Percentiles rank a stretch among this genome's conserved stretches.
Conservation (phyloP, 2,797 vertebrate species). For the Sitta carolinensis region DNA sequence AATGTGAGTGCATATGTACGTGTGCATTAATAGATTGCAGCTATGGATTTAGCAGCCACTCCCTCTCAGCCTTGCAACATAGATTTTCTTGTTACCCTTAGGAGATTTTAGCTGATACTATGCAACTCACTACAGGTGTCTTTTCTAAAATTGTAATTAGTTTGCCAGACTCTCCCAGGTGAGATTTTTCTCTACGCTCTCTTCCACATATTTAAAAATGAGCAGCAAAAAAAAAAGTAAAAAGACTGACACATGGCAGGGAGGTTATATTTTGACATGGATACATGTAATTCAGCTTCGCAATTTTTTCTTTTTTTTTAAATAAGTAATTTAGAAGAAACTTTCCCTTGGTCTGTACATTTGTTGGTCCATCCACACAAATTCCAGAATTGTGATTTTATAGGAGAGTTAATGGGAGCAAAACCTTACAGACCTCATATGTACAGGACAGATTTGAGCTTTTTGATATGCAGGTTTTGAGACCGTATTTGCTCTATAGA, state of each 20-base stretch:
- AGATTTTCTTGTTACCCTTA: conserved; percentile 30
- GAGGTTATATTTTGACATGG: not conserved
- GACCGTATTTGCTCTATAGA: not conserved
- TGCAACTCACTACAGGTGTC: not conserved
- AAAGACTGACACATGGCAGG: not conserved
- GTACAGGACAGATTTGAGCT: not conserved
- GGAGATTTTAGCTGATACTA: conserved; percentile 21
- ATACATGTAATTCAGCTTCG: not conserved
- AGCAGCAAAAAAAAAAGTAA: not conserved
- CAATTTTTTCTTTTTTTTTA: not conserved
- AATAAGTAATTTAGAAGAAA: not conserved
- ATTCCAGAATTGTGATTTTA: not conserved
- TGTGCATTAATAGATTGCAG: not conserved
- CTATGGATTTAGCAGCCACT: conserved; percentile 23
- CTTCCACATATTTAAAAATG: not conserved
- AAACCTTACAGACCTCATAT: not conserved
- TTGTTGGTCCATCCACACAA: not conserved
- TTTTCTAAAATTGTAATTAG: conserved; percentile 40
- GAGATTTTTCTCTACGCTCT: not conserved
- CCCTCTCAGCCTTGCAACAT: not conserved
- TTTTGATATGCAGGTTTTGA: not conserved
- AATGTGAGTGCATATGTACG: not conserved
- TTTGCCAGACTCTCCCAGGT: conserved; percentile 14
- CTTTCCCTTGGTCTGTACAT: not conserved
- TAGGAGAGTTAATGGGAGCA: not conserved